phyloP scores from a whole-genome alignment of 1,140 invertebrate genomes.

The Aradophagus sp. region DNA sequence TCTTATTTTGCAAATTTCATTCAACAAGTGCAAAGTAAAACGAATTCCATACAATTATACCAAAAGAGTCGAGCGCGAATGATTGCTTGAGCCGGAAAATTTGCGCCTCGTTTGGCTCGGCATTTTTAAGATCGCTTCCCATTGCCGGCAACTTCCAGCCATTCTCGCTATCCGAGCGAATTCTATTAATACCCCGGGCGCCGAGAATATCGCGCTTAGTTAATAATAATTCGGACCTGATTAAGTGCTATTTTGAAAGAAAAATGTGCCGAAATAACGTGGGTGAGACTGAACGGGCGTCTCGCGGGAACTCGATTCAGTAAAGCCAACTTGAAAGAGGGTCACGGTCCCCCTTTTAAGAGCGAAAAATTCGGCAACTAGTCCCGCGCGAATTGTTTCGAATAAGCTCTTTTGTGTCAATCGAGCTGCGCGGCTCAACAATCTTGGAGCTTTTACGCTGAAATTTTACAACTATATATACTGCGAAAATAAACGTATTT shows the following conservation, averaged over 20 bases:
- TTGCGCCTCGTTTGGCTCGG: too few relatives aligned
- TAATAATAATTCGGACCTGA: constrained; percentile 42
- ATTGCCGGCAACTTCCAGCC: constrained; percentile 13
- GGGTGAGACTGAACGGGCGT: too few relatives aligned
- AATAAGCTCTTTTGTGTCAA: neutral
- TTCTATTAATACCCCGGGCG: constrained; percentile 38
- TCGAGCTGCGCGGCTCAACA: neutral
- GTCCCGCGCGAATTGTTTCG: neutral
- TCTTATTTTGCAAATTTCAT: too few relatives aligned
- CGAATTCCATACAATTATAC: too few relatives aligned
- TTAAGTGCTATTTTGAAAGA: constrained; percentile 28
- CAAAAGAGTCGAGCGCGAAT: too few relatives aligned
- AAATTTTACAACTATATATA: too few relatives aligned
- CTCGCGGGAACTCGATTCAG: constrained; percentile 11
- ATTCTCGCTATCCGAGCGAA: constrained; percentile 15
- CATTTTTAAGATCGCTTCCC: constrained; percentile 7
- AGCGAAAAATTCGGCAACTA: constrained; percentile 4
- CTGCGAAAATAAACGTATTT: too few relatives aligned
- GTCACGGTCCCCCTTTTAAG: constrained; percentile 13
- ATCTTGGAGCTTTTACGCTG: too few relatives aligned
- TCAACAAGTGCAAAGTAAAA: too few relatives aligned
- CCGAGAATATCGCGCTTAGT: constrained; percentile 30
- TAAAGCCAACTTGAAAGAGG: constrained; percentile 8
- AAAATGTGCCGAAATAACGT: constrained; percentile 29
- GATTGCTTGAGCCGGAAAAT: too few relatives aligned